Conservation (phyloP, 1,140 invertebrate species). For the Eriocheir sinensis region DNA sequence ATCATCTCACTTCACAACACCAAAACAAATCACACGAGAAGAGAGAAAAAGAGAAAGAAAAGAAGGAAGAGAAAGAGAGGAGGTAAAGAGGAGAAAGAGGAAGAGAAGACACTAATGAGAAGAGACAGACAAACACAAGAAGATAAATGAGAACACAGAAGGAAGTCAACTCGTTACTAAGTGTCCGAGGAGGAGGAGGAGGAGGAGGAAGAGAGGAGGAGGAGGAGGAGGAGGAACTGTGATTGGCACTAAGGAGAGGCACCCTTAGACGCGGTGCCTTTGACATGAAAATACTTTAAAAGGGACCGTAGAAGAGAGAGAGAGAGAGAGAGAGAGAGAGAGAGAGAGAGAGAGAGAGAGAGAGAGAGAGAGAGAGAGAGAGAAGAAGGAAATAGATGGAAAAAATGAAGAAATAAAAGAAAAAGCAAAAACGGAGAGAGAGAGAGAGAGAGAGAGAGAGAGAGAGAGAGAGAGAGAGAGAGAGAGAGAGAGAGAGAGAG, state of each 20-base stretch:
- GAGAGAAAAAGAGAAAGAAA: background rate
- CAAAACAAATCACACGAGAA: too few relatives aligned
- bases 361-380: too few relatives aligned
- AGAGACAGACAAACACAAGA: background rate
- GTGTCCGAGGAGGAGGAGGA: background rate
- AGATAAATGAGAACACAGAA: conserved; percentile 25
- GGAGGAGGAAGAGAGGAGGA: background rate
- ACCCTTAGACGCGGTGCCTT: background rate
- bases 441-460: too few relatives aligned
- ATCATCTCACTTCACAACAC: too few relatives aligned
- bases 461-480: too few relatives aligned
- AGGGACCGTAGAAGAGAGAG: background rate
- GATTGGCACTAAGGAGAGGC: background rate
- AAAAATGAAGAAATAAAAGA: too few relatives aligned
- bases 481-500: too few relatives aligned
- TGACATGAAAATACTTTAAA: background rate
- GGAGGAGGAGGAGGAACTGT: background rate
- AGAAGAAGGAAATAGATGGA: too few relatives aligned
- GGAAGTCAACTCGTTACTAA: background rate
- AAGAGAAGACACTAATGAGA: background rate
- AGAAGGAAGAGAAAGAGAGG: too few relatives aligned
- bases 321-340: too few relatives aligned
- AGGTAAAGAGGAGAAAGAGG: background rate
- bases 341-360: too few relatives aligned
- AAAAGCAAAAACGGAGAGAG: too few relatives aligned